These are phyloP conservation scores for Ips typographus DNA, from an alignment of 1,140 invertebrate species.

Conservation along the genomic window DNA sequence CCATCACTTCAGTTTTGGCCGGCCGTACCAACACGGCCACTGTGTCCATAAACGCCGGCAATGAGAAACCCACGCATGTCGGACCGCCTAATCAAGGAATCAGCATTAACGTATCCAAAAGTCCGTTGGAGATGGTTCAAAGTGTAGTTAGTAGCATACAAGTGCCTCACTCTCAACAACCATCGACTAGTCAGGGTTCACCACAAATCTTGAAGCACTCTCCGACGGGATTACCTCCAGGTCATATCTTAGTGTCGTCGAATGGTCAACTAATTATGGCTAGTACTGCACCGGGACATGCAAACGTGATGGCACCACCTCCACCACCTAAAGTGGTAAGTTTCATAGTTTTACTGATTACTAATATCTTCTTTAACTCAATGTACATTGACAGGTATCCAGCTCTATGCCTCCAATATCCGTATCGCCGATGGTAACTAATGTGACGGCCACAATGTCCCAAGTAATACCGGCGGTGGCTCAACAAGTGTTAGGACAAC, in stretches of 20 bases:
- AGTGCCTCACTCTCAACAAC: slow-evolving; percentile 56
- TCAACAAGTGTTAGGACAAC: slow-evolving; percentile 70
- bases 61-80: slow-evolving; percentile 53
- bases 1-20: slow-evolving; percentile 74
- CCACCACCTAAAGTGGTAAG: slow-evolving; percentile 64
- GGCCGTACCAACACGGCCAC: slow-evolving; percentile 73
- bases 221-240: slow-evolving; percentile 58
- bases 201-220: slow-evolving; percentile 54
- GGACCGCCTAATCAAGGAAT: slow-evolving; percentile 48
- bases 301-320: slow-evolving; percentile 65
- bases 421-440: slow-evolving; percentile 67
- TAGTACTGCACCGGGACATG: slow-evolving; percentile 54
- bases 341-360: slow-evolving; percentile 46
- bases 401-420: slow-evolving; percentile 65
- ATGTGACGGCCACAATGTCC: slow-evolving; percentile 67
- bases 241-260: slow-evolving; percentile 73
- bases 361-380: too few species aligned
- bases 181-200: slow-evolving; percentile 44
- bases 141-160: slow-evolving; percentile 77
- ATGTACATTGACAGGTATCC: too few species aligned
- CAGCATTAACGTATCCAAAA: slow-evolving; percentile 58
- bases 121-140: slow-evolving; percentile 77
- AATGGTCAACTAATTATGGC: slow-evolving; percentile 73
- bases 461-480: slow-evolving; percentile 65
- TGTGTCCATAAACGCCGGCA: slow-evolving; percentile 65